A percentile compares a stretch with the other conserved stretches of the same genome.
phyloP scores from a whole-genome alignment of 2,797 vertebrate genomes.

The Poecile montanus region DNA sequence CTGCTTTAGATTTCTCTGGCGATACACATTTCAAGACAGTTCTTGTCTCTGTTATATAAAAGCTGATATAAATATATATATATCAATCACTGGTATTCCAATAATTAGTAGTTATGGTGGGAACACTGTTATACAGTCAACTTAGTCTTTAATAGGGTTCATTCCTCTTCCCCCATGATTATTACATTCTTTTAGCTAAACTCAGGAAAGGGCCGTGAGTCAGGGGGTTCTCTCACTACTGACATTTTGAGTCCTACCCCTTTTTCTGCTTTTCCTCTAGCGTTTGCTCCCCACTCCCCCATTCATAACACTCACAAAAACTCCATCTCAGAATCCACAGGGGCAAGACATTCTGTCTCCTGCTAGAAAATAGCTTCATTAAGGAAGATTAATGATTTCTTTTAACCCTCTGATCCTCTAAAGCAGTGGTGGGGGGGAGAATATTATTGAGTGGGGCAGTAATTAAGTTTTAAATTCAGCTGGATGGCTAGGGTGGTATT shows the following conservation, averaged over 20 bases:
- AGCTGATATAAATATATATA: background rate
- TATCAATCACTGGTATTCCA: background rate
- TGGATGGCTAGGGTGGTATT: conserved; percentile 35
- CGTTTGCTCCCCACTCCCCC: rapidly evolving
- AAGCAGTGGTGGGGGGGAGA: background rate
- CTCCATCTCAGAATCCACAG: conserved; percentile 42
- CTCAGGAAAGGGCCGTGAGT: background rate
- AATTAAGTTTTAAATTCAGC: conserved; percentile 64
- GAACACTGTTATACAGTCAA: background rate
- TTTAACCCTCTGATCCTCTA: conserved; percentile 42
- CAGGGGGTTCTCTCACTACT: background rate
- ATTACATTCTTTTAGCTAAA: background rate
- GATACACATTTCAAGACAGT: background rate
- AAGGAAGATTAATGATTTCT: conserved; percentile 67
- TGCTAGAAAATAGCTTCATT: conserved; percentile 63
- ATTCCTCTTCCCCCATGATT: background rate
- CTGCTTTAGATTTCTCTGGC: background rate
- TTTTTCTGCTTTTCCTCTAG: background rate
- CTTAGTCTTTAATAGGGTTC: background rate
- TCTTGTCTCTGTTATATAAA: background rate
- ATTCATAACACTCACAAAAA: conserved; percentile 39
- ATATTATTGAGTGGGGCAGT: conserved; percentile 47
- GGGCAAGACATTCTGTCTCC: conserved; percentile 56
- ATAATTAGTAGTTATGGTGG: background rate
- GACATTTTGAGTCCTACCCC: background rate